These are phyloP conservation scores for Stomorhina lunata DNA, from an alignment of 2,888 invertebrate genomes.

Conservation along the genomic window DNA sequence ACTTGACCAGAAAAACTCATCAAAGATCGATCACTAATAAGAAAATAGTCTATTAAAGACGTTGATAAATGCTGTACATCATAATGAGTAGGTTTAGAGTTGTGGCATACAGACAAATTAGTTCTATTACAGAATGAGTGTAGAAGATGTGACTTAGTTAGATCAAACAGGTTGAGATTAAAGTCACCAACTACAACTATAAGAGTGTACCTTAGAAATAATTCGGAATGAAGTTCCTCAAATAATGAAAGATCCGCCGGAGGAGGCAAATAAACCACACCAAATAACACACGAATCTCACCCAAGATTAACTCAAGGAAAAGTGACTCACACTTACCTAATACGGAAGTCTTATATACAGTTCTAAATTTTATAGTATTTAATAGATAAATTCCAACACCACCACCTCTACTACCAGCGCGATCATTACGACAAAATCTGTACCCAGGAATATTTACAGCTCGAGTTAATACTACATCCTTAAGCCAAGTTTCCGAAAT, in stretches of 20 bases:
- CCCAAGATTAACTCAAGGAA: too few relatives aligned
- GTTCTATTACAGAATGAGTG: neutral
- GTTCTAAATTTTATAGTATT: neutral
- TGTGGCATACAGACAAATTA: constrained; percentile 2
- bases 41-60: neutral
- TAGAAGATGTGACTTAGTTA: neutral
- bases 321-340: too few relatives aligned
- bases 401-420: neutral
- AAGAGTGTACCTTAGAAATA: neutral
- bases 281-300: too few relatives aligned
- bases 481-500: constrained; percentile 18
- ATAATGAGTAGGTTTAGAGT: constrained; percentile 19
- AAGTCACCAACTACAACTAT: constrained; percentile 12
- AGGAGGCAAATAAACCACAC: too few relatives aligned
- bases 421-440: constrained; percentile 16
- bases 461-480: neutral
- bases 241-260: too few relatives aligned
- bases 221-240: too few relatives aligned
- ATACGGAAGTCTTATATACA: neutral
- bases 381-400: constrained; percentile 9
- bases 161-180: neutral
- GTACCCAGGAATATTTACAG: neutral
- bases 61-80: neutral
- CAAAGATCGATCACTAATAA: neutral
- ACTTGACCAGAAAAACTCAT: neutral